Evolutionary conservation across 1,140 invertebrate genomes (phyloP), one percentile per base, ranked within the genome.

Genomic region (Mamestra configurata): DNA sequence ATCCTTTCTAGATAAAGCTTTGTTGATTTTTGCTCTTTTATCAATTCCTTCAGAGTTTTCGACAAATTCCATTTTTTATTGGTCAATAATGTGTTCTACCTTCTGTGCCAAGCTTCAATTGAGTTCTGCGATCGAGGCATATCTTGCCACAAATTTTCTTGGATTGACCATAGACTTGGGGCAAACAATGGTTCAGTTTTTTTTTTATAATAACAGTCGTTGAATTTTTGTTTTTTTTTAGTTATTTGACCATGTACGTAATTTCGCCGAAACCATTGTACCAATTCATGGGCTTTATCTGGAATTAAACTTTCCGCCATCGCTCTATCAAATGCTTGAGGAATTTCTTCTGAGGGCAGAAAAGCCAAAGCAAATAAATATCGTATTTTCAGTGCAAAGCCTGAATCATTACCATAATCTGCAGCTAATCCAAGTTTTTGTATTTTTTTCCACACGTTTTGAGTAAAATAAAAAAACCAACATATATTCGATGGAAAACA

Each of bases 381-480:
- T 46, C 43, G 3, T 46, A 46, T 46, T 46, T 46, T 46, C 43
- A 46, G 43, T 46, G 43, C 43, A 46, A 46, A 46, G 11, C 43
- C 11, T 5, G 43, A 46, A 46, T 46, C 43, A 46, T 46, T 46
- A 46, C 43, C 43, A 46, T 46, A 6, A 46, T 46, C 43, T 46
- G 11, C 43, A 46, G 4, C 43, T 46, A 46, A 46, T 46, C 43
- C 43, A 46, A 46, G 43, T 46, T 46, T 46, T 46, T 46, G 43
- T 46, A 46, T 46, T 6, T 6, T 46, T 46, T 46, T 46, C 43
- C 43, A 46, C 43, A 13, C 43, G 18, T 53, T 53, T 53, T 53
- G 49, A 53, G 49, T 53, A 53, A 53, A 53, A 53, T 53, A n/a
- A 53, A 53, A 53, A 53, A 53, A 53, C 1, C 49, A 53, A 53